Evolutionary conservation across 2,113 vertebrate species (phyloP), one percentile per base, ranked within the genome.

Genomic region (Corythornis madagascariensis): DNA sequence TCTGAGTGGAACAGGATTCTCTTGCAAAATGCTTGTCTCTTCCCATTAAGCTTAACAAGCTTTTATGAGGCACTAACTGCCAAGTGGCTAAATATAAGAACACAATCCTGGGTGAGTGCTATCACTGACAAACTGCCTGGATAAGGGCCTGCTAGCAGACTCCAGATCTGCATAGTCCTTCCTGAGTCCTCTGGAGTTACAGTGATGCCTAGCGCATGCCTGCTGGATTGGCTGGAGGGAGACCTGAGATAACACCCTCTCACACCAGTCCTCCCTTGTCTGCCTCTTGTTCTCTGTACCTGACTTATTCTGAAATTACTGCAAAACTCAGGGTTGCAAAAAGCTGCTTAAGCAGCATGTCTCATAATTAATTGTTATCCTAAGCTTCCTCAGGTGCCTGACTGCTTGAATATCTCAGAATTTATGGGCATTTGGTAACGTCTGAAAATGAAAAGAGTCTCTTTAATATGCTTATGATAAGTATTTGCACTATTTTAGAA

Each of bases 381-480:
- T 86, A 60, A 73, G 70, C 61, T 87, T 90, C 83, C 80, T 93
- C 84, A 94, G 86, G 86, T 95, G 83, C 79, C 83, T 56, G 53
- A 21, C 79, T 80, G 48, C 59, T 88, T 87, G 73, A 92, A 61
- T 86, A 84, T 75, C 61, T 77, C 56, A 96, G 85, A 94, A 94
- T 96, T 94, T 95, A 93, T 88, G 87, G 88, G 75, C 92, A 90
- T 93, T 96, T 94, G 93, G 63, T 88, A 95, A 85, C 0, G 6
- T 92, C 91, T 92, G 65, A 92, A 96, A 95, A 93, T 73, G 20
- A 92, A 91, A 24, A 88, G 83, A 79, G 71, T 86, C 85, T 94
- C 85, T 94, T 91, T 92, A 94, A 94, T 94, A 93, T 84, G 78
- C 93, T 97, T 95, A 90, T 93, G 94, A 93, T 95, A 95, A 96